phyloP scores from a whole-genome alignment of 2,888 invertebrate species.

The Sussaba pulchella region DNA sequence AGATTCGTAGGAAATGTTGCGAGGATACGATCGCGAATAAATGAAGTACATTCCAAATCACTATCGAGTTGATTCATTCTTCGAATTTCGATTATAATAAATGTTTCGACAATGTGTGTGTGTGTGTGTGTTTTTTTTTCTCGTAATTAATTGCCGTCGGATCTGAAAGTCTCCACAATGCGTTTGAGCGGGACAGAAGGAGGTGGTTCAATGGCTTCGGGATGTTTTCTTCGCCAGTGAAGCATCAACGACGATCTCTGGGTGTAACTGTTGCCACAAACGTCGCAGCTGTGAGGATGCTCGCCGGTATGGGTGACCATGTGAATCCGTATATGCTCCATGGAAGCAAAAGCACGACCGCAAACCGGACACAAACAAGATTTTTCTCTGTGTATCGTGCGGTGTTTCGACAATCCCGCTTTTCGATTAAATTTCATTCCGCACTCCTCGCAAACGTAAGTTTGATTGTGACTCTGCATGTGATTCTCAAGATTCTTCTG shows the following conservation, averaged over 20 bases:
- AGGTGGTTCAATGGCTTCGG: slow-evolving; percentile 57
- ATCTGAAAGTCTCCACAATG: slow-evolving; percentile 46
- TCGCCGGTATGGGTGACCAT: slow-evolving; percentile 70
- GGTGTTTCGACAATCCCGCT: slow-evolving; percentile 59
- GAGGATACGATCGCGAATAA: too few relatives aligned
- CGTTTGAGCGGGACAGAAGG: slow-evolving; percentile 54
- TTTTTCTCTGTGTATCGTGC: slow-evolving; percentile 59
- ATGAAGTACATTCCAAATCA: too few relatives aligned
- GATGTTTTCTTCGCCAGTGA: slow-evolving; percentile 59
- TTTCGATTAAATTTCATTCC: slow-evolving; percentile 60
- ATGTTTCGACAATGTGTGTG: too few relatives aligned
- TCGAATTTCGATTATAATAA: too few relatives aligned
- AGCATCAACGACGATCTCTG: slow-evolving; percentile 72
- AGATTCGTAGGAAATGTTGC: too few relatives aligned
- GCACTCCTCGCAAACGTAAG: slow-evolving; percentile 67
- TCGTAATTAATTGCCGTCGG: slow-evolving; percentile 35
- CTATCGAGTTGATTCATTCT: too few relatives aligned
- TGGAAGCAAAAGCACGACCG: slow-evolving; percentile 60
- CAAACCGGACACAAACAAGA: slow-evolving; percentile 58
- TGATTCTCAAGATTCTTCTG: slow-evolving; percentile 64
- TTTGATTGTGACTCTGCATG: slow-evolving; percentile 66
- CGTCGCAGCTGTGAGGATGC: slow-evolving; percentile 68
- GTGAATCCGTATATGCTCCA: slow-evolving; percentile 58
- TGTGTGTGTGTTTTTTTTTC: too few relatives aligned
- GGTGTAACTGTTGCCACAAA: slow-evolving; percentile 69